phyloP scores from a whole-genome alignment of 2,797 vertebrate species.

The Pseudocheirus occidentalis region DNA sequence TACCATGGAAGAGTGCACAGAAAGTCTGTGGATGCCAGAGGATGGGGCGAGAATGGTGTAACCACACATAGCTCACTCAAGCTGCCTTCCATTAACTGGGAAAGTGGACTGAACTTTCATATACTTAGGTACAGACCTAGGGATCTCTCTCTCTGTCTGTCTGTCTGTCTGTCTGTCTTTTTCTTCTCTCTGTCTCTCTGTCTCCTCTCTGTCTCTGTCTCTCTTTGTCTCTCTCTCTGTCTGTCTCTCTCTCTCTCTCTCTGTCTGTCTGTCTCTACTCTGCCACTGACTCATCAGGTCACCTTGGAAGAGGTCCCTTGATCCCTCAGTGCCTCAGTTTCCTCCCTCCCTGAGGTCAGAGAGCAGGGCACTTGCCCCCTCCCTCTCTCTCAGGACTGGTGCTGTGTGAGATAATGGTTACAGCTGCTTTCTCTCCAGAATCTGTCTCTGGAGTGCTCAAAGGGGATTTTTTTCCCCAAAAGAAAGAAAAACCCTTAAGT shows the following conservation, averaged over 20 bases:
- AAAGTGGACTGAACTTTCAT: background rate
- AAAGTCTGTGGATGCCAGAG: background rate
- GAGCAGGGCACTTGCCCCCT: background rate
- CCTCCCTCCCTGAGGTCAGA: background rate
- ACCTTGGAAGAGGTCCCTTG: background rate
- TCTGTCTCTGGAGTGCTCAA: conserved; percentile 55
- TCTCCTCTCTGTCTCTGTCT: background rate
- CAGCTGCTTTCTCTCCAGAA: conserved; percentile 40
- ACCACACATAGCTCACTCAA: background rate
- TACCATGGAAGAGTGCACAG: background rate
- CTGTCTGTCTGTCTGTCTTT: no score
- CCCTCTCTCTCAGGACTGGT: background rate
- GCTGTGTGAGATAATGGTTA: background rate
- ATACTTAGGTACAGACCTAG: background rate
- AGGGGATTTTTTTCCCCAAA: conserved; percentile 34
- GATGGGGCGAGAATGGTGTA: background rate
- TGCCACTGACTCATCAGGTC: background rate
- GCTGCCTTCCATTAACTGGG: background rate
- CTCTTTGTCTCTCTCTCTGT: no score
- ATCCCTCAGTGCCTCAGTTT: background rate
- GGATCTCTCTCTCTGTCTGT: background rate
- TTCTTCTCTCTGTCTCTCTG: no score
- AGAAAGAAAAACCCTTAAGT: conserved; percentile 61
- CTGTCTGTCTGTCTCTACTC: background rate
- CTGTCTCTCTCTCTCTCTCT: no score